Evolutionary conservation across 2,797 vertebrate species (phyloP).

Genomic region (Rhinatrema bivittatum): DNA sequence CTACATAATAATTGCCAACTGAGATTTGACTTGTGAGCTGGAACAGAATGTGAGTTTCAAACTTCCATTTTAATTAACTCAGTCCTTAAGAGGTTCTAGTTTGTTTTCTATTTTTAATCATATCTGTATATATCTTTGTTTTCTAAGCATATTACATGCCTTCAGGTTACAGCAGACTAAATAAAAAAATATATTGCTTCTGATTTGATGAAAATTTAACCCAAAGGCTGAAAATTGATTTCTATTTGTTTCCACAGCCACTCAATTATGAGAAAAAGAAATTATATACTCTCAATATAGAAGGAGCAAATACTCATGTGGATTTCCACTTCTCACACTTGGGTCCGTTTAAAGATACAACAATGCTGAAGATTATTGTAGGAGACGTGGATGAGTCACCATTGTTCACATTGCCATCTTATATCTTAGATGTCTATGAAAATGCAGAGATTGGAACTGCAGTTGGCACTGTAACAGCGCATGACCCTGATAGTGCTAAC

Average conservation of each 20-base stretch:
- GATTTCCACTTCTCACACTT: conserved; percentile 87
- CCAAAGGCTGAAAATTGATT: neutral
- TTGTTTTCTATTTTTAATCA: no score
- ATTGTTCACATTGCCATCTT: conserved; percentile 84
- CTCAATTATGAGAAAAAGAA: conserved; percentile 96
- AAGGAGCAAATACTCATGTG: conserved; percentile 85
- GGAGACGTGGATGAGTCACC: conserved; percentile 92
- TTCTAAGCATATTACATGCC: no score
- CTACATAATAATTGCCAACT: no score
- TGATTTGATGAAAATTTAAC: no score
- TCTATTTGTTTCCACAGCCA: conserved; percentile 58
- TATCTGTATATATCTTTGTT: no score
- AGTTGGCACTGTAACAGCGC: conserved; percentile 80
- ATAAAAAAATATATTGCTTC: no score
- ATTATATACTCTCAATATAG: conserved; percentile 87
- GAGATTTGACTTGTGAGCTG: no score
- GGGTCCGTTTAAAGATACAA: conserved; percentile 88
- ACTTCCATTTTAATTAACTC: no score
- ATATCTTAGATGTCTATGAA: conserved; percentile 90
- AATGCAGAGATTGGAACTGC: conserved; percentile 75
- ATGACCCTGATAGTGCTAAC: conserved; percentile 85
- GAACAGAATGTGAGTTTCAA: no score
- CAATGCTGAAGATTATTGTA: conserved; percentile 86
- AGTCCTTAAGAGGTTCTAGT: no score
- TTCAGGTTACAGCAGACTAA: no score